Evolutionary conservation across 2,888 invertebrate species (phyloP).

Genomic region (Drosophila paranaensis): DNA sequence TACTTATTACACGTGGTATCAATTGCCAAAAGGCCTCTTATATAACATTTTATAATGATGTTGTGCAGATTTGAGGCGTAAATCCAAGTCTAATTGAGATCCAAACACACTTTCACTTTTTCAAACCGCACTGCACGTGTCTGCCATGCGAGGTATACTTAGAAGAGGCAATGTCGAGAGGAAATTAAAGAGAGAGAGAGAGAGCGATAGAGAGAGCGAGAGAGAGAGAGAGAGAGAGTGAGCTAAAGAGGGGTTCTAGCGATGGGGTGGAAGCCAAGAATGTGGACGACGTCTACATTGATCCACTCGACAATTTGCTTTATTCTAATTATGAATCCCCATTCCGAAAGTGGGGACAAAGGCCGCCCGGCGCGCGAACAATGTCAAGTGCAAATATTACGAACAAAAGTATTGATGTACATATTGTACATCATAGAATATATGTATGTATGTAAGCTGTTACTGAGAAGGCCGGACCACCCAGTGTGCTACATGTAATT

Average conservation of each 20-base stretch:
- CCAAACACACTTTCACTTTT: constrained; percentile 23
- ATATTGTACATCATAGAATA: background rate
- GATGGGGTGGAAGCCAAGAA: constrained; percentile 33
- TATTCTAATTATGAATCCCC: constrained; percentile 69
- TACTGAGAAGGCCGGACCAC: constrained; percentile 52
- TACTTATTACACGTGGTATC: too few species aligned
- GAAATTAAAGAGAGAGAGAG: background rate
- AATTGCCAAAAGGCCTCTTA: background rate
- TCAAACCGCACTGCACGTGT: constrained; percentile 53
- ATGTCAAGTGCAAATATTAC: constrained; percentile 74
- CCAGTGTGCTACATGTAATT: constrained; percentile 65
- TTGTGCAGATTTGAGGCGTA: constrained; percentile 3
- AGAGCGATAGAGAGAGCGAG: background rate
- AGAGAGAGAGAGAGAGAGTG: background rate
- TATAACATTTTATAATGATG: background rate
- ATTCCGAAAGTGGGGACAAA: constrained; percentile 22
- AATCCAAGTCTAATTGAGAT: constrained; percentile 25
- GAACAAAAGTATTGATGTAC: constrained; percentile 44
- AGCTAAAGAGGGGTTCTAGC: background rate
- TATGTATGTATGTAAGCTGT: background rate
- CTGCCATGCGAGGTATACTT: constrained; percentile 8
- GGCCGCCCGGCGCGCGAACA: constrained; percentile 58
- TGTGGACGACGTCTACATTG: constrained; percentile 24
- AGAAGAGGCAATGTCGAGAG: background rate
- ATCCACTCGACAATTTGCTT: constrained; percentile 57